Conservation (phyloP, 1,140 invertebrate genomes). For the Leptopilina clavipes region DNA sequence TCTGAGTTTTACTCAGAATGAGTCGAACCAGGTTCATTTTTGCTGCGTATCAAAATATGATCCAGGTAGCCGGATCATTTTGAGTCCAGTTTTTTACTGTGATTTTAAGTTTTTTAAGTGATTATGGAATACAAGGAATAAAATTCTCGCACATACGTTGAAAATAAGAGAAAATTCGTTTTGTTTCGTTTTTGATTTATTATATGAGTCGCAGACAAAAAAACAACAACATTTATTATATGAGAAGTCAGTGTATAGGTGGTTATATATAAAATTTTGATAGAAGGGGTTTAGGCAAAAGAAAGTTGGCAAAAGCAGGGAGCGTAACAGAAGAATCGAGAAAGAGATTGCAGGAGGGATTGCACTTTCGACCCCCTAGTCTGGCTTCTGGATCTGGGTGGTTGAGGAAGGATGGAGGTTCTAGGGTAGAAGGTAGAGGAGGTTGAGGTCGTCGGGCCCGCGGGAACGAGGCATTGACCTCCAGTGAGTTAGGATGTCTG, state of each 20-base stretch:
- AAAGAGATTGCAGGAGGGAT: slow-evolving; percentile 39
- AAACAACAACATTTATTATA: slow-evolving; percentile 32
- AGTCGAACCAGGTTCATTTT: no score
- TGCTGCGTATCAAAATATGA: no score
- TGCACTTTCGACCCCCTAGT: slow-evolving; percentile 53
- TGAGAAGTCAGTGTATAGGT: background rate
- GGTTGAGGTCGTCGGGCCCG: slow-evolving; percentile 70
- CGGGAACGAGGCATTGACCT: slow-evolving; percentile 71
- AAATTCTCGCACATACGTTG: no score
- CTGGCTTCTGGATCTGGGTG: slow-evolving; percentile 57
- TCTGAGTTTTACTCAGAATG: no score
- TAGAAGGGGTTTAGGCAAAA: slow-evolving; percentile 54
- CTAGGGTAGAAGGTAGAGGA: slow-evolving; percentile 64
- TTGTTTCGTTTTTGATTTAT: no score
- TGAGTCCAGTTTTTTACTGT: no score
- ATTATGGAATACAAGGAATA: no score
- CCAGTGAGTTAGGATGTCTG: slow-evolving; percentile 71
- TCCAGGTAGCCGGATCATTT: no score
- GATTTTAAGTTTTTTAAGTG: no score
- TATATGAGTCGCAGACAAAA: slow-evolving; percentile 38
- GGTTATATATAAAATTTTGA: slow-evolving; percentile 41
- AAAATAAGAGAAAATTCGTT: no score
- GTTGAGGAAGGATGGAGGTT: slow-evolving; percentile 37
- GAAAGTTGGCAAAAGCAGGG: slow-evolving; percentile 50
- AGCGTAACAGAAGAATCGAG: slow-evolving; percentile 33